These are phyloP conservation scores for Coelinius sp. DNA, from an alignment of 2,888 invertebrate genomes.

Conservation along the genomic window DNA sequence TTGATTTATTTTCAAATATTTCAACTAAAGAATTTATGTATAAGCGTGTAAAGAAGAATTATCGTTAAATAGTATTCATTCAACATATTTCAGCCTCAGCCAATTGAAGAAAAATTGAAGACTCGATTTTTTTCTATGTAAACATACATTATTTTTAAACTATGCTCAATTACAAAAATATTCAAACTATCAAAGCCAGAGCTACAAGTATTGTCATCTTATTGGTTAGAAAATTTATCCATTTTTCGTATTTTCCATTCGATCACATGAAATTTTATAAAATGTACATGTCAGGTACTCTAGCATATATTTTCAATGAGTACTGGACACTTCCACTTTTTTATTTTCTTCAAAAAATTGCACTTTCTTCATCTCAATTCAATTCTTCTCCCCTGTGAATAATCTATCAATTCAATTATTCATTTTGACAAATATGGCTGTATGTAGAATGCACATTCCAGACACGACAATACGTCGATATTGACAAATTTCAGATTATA, in stretches of 20 bases:
- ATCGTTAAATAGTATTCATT: not conserved
- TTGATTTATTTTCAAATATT: not conserved
- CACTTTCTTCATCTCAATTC: not conserved
- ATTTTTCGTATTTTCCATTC: constrained; percentile 10
- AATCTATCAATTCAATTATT: not conserved
- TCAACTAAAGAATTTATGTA: not conserved
- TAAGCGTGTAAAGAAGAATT: not conserved
- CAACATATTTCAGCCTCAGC: not conserved
- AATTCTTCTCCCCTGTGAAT: not conserved
- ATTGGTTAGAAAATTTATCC: constrained; percentile 9
- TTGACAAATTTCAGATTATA: not conserved
- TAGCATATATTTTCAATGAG: not conserved
- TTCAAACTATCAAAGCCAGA: constrained; percentile 70
- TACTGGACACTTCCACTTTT: constrained; percentile 36
- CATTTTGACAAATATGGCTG: constrained; percentile 10
- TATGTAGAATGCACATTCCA: constrained; percentile 13
- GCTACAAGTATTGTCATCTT: constrained; percentile 42
- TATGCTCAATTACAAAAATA: constrained; percentile 70
- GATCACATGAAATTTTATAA: constrained; percentile 15
- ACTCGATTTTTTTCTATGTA: constrained; percentile 18
- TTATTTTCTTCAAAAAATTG: constrained; percentile 31
- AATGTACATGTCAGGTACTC: constrained; percentile 23
- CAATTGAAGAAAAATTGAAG: not conserved
- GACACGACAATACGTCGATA: constrained; percentile 23
- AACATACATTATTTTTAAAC: constrained; percentile 63